A percentile compares a stretch with the other conserved stretches of the same genome.
Conservation (phyloP, 1,140 invertebrate genomes). For the Lepidostoma basale region DNA sequence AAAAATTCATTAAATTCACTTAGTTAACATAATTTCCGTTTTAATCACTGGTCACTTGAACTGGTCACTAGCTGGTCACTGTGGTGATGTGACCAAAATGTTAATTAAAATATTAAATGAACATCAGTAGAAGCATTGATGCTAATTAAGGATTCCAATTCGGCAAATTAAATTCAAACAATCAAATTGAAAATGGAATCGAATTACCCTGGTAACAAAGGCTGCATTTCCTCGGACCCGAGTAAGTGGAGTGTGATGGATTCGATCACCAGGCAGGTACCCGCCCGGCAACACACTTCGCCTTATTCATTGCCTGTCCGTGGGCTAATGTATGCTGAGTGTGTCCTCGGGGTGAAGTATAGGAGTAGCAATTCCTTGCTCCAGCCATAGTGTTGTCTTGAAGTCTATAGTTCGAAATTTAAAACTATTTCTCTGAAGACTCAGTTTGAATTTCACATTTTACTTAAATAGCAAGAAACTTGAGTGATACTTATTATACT, state of each 20-base stretch:
- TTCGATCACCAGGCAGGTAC: constrained; percentile 5
- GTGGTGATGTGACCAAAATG: not conserved
- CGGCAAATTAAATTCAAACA: too few relatives aligned
- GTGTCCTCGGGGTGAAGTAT: not conserved
- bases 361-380: not conserved
- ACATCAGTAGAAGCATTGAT: not conserved
- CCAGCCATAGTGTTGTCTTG: not conserved
- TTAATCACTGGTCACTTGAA: too few relatives aligned
- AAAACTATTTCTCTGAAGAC: too few relatives aligned
- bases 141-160: not conserved
- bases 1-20: too few relatives aligned
- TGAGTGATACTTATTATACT: too few relatives aligned
- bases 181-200: not conserved
- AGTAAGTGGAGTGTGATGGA: constrained; percentile 1
- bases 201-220: not conserved
- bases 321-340: constrained; percentile 23
- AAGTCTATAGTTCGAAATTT: too few relatives aligned
- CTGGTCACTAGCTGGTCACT: too few relatives aligned
- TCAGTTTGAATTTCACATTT: too few relatives aligned
- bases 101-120: not conserved
- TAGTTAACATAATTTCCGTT: too few relatives aligned
- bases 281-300: not conserved
- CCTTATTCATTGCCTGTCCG: constrained; percentile 11
- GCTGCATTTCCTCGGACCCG: not conserved
- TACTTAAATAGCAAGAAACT: too few relatives aligned